Evolutionary conservation across 2,888 invertebrate species (phyloP).

Genomic region (Dorcus parallelipipedus): DNA sequence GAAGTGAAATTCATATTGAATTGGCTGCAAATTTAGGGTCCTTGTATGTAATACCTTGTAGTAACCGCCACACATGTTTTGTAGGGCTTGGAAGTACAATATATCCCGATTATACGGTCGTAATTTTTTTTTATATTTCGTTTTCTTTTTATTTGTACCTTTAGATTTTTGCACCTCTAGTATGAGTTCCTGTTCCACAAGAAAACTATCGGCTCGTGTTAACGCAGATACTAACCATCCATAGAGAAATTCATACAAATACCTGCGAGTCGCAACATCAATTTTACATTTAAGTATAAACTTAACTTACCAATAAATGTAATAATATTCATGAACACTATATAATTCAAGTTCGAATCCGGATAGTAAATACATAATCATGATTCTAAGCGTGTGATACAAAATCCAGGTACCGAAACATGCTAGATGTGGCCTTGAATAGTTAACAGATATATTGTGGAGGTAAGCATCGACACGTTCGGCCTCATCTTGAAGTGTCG

Average conservation of each 20-base stretch:
- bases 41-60: slow-evolving; percentile 65
- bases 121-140: slow-evolving; percentile 55
- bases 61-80: slow-evolving; percentile 92
- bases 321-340: slow-evolving; percentile 93
- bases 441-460: slow-evolving; percentile 64
- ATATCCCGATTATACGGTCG: slow-evolving; percentile 80
- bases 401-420: slow-evolving; percentile 94
- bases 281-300: slow-evolving; percentile 7
- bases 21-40: not conserved
- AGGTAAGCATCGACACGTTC: slow-evolving; percentile 85
- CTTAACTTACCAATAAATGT: slow-evolving; percentile 79
- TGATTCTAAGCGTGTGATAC: slow-evolving; percentile 87
- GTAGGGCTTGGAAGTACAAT: slow-evolving; percentile 85
- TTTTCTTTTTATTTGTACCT: slow-evolving; percentile 62
- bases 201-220: slow-evolving; percentile 81
- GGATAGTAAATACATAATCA: slow-evolving; percentile 90
- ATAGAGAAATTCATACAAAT: slow-evolving; percentile 90
- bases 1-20: slow-evolving; percentile 39
- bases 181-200: slow-evolving; percentile 63
- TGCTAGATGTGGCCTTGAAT: slow-evolving; percentile 69
- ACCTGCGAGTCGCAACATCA: slow-evolving; percentile 55
- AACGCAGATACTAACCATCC: slow-evolving; percentile 91
- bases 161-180: slow-evolving; percentile 50
- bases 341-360: slow-evolving; percentile 95
- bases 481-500: slow-evolving; percentile 87